Evolutionary conservation across 2,888 invertebrate genomes (phyloP).

Genomic region (Agonopterix arenella): DNA sequence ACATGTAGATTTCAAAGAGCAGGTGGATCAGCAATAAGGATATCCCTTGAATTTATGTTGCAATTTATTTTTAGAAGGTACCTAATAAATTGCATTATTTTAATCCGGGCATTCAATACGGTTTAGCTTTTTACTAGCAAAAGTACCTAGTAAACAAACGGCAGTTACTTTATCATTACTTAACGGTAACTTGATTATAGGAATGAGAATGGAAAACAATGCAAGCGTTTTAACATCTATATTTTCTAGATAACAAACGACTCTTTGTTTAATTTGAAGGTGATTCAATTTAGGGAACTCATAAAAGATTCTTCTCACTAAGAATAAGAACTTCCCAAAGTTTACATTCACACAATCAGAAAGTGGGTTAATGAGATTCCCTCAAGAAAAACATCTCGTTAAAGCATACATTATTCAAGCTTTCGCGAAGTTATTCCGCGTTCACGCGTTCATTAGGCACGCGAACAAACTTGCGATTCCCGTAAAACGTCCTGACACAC

Average conservation of each 20-base stretch:
- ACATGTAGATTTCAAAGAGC: too few relatives aligned
- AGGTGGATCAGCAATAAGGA: too few relatives aligned
- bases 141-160: too few relatives aligned
- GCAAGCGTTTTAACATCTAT: too few relatives aligned
- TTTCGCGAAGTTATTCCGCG: conserved; percentile 70
- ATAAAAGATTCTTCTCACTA: conserved; percentile 58
- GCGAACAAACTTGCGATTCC: conserved; percentile 63
- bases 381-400: conserved; percentile 76
- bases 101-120: too few relatives aligned
- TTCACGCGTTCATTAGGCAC: conserved; percentile 74
- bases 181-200: too few relatives aligned
- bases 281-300: conserved; percentile 58
- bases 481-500: conserved; percentile 48
- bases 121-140: too few relatives aligned
- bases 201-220: too few relatives aligned
- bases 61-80: too few relatives aligned
- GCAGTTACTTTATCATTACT: too few relatives aligned
- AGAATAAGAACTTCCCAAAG: conserved; percentile 64
- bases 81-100: too few relatives aligned
- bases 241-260: conserved; percentile 6
- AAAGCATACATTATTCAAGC: conserved; percentile 76
- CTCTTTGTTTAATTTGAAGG: conserved; percentile 31
- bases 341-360: conserved; percentile 72
- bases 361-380: conserved; percentile 75
- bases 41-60: too few relatives aligned